Evolutionary conservation across 1,140 invertebrate species (phyloP).

Genomic region (Bombus difficillimus): DNA sequence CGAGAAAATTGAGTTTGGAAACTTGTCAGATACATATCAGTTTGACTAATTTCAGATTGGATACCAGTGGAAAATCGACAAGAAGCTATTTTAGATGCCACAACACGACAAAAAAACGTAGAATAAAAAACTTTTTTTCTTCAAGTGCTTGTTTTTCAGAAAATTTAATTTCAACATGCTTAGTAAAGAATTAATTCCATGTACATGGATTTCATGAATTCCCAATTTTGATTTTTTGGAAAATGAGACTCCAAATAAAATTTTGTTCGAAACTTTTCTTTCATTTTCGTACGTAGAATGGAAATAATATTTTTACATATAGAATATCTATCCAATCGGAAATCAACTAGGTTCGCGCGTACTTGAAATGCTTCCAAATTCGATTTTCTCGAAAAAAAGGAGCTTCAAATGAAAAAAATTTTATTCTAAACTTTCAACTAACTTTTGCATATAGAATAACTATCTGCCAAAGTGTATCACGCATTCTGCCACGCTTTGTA

Average conservation of each 20-base stretch:
- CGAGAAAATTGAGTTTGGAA: neutral
- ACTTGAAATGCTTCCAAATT: too few relatives aligned
- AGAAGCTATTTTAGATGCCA: too few relatives aligned
- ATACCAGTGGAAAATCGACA: neutral
- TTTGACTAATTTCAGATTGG: neutral
- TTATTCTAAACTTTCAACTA: neutral
- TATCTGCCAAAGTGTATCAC: too few relatives aligned
- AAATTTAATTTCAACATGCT: neutral
- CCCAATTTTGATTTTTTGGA: neutral
- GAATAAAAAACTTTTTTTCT: neutral
- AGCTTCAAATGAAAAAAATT: too few relatives aligned
- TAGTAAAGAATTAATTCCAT: neutral
- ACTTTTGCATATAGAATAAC: neutral
- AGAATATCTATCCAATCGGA: too few relatives aligned
- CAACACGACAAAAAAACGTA: neutral
- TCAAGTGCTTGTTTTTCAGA: neutral
- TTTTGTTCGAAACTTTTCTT: neutral
- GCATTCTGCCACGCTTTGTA: too few relatives aligned
- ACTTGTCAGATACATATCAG: neutral
- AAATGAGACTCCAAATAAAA: too few relatives aligned
- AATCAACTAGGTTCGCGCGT: too few relatives aligned
- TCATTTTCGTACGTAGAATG: neutral
- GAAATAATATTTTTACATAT: too few relatives aligned
- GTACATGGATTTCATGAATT: neutral
- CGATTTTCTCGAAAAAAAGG: too few relatives aligned